phyloP scores from a whole-genome alignment of 1,140 invertebrate species.

The Scaptomyza montana region DNA sequence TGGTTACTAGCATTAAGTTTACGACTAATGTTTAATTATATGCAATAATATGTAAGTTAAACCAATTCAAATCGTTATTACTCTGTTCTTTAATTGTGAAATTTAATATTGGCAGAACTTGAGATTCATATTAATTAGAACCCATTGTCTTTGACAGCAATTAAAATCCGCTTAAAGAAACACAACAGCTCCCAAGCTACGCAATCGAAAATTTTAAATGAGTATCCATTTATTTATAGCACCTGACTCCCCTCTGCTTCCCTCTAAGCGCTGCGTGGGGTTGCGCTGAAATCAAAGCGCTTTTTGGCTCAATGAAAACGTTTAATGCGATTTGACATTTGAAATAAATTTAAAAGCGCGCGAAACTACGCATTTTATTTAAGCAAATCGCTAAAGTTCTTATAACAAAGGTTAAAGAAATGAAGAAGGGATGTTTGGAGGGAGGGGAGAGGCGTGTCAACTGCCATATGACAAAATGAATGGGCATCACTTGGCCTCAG shows the following conservation, averaged over 20 bases:
- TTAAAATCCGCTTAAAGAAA: constrained; percentile 71
- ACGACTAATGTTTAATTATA: too few species aligned
- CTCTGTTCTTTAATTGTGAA: constrained; percentile 4
- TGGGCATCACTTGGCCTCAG: constrained; percentile 42
- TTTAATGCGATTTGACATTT: constrained; percentile 66
- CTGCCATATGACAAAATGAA: constrained; percentile 42
- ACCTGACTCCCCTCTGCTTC: constrained; percentile 3
- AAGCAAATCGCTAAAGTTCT: constrained; percentile 29
- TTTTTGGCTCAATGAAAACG: constrained; percentile 71
- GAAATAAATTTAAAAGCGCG: constrained; percentile 73
- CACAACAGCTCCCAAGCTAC: constrained; percentile 66
- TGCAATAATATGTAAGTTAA: too few species aligned
- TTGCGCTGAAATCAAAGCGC: constrained; percentile 69
- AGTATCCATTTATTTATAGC: constrained; percentile 52
- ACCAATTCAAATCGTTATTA: background rate
- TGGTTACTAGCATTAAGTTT: too few species aligned
- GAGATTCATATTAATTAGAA: constrained; percentile 66
- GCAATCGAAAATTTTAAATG: constrained; percentile 38
- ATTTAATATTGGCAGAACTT: constrained; percentile 39
- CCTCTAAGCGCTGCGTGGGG: background rate
- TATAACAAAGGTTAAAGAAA: constrained; percentile 55
- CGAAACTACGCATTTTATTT: constrained; percentile 73
- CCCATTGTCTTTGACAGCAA: constrained; percentile 59
- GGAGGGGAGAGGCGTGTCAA: constrained; percentile 22
- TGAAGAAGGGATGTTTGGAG: background rate